A percentile compares a stretch with the other conserved stretches of the same genome.
Conservation (phyloP, 2,888 invertebrate genomes). For the Archaeoteleia sp. region DNA sequence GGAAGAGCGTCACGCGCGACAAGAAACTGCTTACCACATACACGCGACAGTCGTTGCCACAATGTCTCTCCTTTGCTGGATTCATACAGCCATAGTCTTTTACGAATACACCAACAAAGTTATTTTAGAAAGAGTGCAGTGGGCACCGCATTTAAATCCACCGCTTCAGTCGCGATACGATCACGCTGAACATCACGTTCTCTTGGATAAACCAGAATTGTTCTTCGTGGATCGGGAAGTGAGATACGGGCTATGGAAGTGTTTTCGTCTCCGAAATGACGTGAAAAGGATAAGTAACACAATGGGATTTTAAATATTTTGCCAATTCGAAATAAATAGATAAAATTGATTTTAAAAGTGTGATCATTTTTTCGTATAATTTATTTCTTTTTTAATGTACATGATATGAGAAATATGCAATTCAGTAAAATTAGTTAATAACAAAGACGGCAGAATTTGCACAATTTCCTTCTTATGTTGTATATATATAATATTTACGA, state of each 20-base stretch:
- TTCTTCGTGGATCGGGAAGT: constrained; percentile 82
- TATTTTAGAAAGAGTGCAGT: constrained; percentile 77
- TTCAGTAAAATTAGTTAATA: no score
- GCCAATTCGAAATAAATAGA: no score
- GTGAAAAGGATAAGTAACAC: constrained; percentile 21
- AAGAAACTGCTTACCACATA: constrained; percentile 75
- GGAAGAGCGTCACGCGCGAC: constrained; percentile 55
- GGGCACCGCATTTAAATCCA: constrained; percentile 81
- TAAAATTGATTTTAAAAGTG: no score
- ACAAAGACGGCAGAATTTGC: no score
- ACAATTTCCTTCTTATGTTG: no score
- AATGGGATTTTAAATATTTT: no score
- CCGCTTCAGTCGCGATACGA: constrained; percentile 77
- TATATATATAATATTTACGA: no score
- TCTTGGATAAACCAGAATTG: constrained; percentile 79
- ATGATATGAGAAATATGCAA: no score
- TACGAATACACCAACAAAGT: constrained; percentile 79
- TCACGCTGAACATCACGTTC: constrained; percentile 77
- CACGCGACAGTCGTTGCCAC: constrained; percentile 79
- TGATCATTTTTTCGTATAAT: no score
- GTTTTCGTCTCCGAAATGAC: constrained; percentile 72
- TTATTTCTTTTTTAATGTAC: no score
- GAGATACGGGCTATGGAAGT: constrained; percentile 80
- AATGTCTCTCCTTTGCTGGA: constrained; percentile 80
- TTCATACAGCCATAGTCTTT: constrained; percentile 78